phyloP scores from a whole-genome alignment of 1,140 invertebrate species.

The Bombus vancouverensis region DNA sequence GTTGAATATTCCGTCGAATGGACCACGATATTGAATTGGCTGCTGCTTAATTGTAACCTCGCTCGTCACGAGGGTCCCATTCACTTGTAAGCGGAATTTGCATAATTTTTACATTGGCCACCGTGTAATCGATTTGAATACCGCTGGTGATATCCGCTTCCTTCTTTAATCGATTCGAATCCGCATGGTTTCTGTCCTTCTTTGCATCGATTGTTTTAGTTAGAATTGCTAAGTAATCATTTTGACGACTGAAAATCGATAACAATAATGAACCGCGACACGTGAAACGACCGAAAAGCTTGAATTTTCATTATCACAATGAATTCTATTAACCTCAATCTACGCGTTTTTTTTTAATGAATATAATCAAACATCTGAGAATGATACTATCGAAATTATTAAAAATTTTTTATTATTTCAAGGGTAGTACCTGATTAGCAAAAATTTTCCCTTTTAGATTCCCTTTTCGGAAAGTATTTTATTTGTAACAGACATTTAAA shows the following conservation, averaged over 20 bases:
- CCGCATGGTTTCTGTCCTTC: conserved; percentile 47
- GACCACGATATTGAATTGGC: conserved; percentile 82
- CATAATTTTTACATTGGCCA: conserved; percentile 81
- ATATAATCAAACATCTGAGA: not conserved
- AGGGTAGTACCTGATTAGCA: too few relatives aligned
- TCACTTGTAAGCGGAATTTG: conserved; percentile 80
- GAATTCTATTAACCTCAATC: not conserved
- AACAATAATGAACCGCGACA: conserved; percentile 11
- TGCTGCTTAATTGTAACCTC: conserved; percentile 81
- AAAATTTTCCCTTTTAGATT: not conserved
- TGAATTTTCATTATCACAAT: not conserved
- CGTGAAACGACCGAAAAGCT: not conserved
- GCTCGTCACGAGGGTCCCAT: conserved; percentile 74
- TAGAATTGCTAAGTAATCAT: conserved; percentile 62
- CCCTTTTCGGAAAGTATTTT: not conserved
- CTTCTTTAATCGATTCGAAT: conserved; percentile 59
- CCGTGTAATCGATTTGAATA: conserved; percentile 75
- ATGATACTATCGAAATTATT: not conserved
- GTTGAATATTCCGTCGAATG: conserved; percentile 80
- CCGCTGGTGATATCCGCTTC: conserved; percentile 57
- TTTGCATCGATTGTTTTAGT: conserved; percentile 51
- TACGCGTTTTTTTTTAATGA: too few relatives aligned
- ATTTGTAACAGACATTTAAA: not conserved
- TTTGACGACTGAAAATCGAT: conserved; percentile 28
- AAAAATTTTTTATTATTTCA: too few relatives aligned